Conservation (phyloP, 2,888 invertebrate species). For the Orchestes rusci region DNA sequence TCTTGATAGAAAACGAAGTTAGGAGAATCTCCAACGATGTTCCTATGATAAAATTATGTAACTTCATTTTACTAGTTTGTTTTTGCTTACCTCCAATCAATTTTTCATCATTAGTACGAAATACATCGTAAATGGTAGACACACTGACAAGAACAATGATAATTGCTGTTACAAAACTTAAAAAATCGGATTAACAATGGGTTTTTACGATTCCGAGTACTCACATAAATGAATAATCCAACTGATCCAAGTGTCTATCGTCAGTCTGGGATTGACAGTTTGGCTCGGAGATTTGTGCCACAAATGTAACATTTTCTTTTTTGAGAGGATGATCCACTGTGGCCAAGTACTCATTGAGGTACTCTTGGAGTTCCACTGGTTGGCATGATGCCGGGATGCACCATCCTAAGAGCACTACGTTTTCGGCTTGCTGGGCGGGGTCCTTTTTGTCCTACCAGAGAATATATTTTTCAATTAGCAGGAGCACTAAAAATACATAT, state of each 20-base stretch:
- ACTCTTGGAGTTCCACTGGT: slow-evolving; percentile 28
- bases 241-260: slow-evolving; percentile 27
- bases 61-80: no score
- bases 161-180: slow-evolving; percentile 25
- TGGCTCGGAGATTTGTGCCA: slow-evolving; percentile 25
- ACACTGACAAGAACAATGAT: slow-evolving; percentile 25
- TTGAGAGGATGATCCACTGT: slow-evolving; percentile 34
- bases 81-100: slow-evolving; percentile 23
- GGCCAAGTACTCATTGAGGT: slow-evolving; percentile 29
- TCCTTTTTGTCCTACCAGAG: slow-evolving; percentile 34
- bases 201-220: slow-evolving; percentile 7
- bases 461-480: no score
- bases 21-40: slow-evolving; percentile 28
- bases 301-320: slow-evolving; percentile 30
- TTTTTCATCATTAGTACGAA: slow-evolving; percentile 28
- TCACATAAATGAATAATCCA: slow-evolving; percentile 32
- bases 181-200: slow-evolving; percentile 1
- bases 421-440: slow-evolving; percentile 33
- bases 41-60: slow-evolving; percentile 28
- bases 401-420: slow-evolving; percentile 33
- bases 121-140: slow-evolving; percentile 27
- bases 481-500: no score
- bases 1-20: slow-evolving; percentile 35
- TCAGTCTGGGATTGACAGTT: slow-evolving; percentile 29
- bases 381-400: slow-evolving; percentile 35